phyloP scores from a whole-genome alignment of 92 coral and sea anemone genomes.

The Meandrina meandrites region DNA sequence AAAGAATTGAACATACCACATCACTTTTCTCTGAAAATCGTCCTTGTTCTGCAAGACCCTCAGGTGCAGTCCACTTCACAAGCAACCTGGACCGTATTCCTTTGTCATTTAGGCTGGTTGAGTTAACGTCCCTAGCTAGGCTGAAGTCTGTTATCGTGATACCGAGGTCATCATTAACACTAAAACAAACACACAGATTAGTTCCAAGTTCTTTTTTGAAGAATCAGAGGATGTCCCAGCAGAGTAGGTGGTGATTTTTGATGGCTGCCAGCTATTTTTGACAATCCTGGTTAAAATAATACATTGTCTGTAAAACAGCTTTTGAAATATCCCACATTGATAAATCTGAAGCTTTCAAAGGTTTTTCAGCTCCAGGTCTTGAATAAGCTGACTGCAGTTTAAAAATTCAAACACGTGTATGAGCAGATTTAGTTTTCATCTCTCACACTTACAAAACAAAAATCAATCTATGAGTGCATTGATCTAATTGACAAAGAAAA shows the following conservation, averaged over 20 bases:
- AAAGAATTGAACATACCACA: conserved; percentile 60
- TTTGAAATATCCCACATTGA: too few species aligned
- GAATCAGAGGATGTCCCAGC: too few species aligned
- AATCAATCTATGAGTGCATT: not conserved
- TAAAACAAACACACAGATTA: conserved; percentile 18
- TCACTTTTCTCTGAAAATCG: conserved; percentile 72
- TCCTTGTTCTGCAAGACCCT: conserved; percentile 48
- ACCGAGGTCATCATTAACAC: conserved; percentile 65
- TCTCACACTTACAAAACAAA: too few species aligned
- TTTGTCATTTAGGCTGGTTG: conserved; percentile 33
- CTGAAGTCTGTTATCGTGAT: conserved; percentile 65
- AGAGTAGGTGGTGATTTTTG: too few species aligned
- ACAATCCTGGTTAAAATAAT: too few species aligned
- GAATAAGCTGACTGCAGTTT: not conserved
- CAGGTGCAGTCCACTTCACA: conserved; percentile 73
- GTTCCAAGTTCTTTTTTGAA: not conserved
- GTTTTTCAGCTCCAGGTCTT: not conserved
- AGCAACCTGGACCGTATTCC: conserved; percentile 40
- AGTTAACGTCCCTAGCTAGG: conserved; percentile 28
- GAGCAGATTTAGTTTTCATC: not conserved
- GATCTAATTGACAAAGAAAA: not conserved
- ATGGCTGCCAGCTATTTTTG: too few species aligned
- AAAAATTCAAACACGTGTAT: not conserved
- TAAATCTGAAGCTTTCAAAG: not conserved
- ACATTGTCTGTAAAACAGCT: too few species aligned